Base-by-base conservation (phyloP, 2,797 vertebrate genomes). In the Amniataba percoides region DNA sequence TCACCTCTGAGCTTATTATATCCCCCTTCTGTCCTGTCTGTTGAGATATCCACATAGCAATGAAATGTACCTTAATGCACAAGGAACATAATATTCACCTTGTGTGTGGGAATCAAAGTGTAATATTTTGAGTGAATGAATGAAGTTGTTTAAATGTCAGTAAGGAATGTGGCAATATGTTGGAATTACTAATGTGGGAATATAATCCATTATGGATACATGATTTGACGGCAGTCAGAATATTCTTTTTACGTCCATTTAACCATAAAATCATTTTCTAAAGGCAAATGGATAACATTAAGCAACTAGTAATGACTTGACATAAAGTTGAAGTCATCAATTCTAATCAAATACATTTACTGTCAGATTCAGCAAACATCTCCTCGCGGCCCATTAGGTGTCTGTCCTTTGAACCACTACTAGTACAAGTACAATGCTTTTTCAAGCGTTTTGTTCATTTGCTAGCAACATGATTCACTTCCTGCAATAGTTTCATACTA, bases 1-100 rank as follows among this genome's bases (percentile, higher is more conserved):
- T 89, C 85, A 90, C 89, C 87, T 83, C 73, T 81, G 68, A 48
- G 45, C 70, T 83, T 71, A 82, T 87, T 84, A 86, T 39, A 62
- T 68, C 52, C 43, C 34, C 57, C 57, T 16, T 79, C 57, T 48
- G 48, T 77, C 72, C 67, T 58, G 58, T 71, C 65, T 71, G 55
- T 80, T 70, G 74, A 81, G 82, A 86, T 77, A 73, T 79, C 81
- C 82, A 74, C 70, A 70, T 23, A 55, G 63, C 70, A 78, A 36
- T 85, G 64, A 74, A 81, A 70, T 51, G 73, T 64, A 65, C 53
- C 40, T 63, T 60, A 68, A 72, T 69, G 70, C 27, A 43, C 8
- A 3, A 46, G 76, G 45, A 84, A 64, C 59, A 39, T 10, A 70
- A 75, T 78, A 46, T 75, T 77, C 64, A 70, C 39, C 61, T 71